phyloP scores from a whole-genome alignment of 2,113 vertebrate species.

The Notechis scutatus region DNA sequence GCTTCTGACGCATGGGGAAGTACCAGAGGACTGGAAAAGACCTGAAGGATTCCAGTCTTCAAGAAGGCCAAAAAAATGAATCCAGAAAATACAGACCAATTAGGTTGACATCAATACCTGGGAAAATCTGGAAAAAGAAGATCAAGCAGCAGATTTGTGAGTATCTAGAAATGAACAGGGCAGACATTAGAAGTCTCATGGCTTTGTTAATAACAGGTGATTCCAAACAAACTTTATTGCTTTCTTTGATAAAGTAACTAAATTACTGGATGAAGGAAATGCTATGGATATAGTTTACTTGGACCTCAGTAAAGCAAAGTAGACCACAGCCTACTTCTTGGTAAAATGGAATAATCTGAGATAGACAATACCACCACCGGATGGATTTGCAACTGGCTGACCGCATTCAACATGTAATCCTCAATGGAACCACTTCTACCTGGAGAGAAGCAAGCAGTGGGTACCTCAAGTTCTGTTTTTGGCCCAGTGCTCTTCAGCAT shows the following conservation, averaged over 20 bases:
- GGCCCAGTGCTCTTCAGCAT: background rate
- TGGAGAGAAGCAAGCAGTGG: background rate
- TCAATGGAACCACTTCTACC: background rate
- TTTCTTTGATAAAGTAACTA: background rate
- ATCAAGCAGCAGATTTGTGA: background rate
- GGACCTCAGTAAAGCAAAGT: background rate
- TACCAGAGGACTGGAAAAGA: background rate
- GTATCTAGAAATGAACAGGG: background rate
- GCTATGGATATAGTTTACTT: background rate
- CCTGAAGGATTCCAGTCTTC: background rate
- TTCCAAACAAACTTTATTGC: background rate
- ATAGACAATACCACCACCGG: background rate
- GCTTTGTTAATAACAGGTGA: background rate
- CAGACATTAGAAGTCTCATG: background rate
- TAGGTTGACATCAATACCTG: background rate
- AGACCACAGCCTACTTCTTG: background rate
- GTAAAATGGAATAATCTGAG: background rate
- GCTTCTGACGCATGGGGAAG: background rate
- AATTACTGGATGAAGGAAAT: background rate
- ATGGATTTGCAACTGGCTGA: background rate
- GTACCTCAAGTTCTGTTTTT: background rate
- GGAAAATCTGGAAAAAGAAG: background rate
- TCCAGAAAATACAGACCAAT: background rate
- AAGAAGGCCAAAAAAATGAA: background rate
- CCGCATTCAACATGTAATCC: background rate